phyloP scores from a whole-genome alignment of 2,797 vertebrate species.

The Hydrocynus forskahlii region DNA sequence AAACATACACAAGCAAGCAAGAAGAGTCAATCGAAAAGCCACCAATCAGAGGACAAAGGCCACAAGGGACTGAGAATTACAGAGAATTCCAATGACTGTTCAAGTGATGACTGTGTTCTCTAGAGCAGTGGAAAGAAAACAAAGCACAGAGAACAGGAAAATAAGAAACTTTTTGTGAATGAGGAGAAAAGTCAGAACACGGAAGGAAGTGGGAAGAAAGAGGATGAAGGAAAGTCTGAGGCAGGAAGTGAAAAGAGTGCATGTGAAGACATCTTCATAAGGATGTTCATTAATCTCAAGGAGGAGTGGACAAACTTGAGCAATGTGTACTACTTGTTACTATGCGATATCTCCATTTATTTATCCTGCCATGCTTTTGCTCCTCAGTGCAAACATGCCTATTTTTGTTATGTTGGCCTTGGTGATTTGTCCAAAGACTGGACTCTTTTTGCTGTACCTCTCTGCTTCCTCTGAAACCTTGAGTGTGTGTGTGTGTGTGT shows the following conservation, averaged over 20 bases:
- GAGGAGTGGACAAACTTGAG: conserved; percentile 25
- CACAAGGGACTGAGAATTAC: conserved; percentile 79
- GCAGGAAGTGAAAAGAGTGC: conserved; percentile 22
- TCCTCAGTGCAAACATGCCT: not conserved
- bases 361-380: conserved; percentile 9
- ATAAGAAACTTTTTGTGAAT: conserved; percentile 6
- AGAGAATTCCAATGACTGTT: conserved; percentile 60
- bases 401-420: not conserved
- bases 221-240: conserved; percentile 1
- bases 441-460: conserved; percentile 14
- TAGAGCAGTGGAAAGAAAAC: conserved; percentile 63
- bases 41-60: conserved; percentile 79
- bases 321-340: conserved; percentile 24
- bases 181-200: not conserved
- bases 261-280: conserved; percentile 36
- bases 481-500: conserved; percentile 1
- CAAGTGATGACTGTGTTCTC: conserved; percentile 79
- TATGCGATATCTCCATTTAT: conserved; percentile 18
- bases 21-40: conserved; percentile 56
- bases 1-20: conserved; percentile 49
- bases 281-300: conserved; percentile 20
- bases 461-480: conserved; percentile 12
- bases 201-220: not conserved
- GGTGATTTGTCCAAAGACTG: conserved; percentile 1
- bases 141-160: not conserved